These are phyloP conservation scores for Enteromius mattozi DNA, from an alignment of 2,797 vertebrate genomes.

Conservation along the genomic window DNA sequence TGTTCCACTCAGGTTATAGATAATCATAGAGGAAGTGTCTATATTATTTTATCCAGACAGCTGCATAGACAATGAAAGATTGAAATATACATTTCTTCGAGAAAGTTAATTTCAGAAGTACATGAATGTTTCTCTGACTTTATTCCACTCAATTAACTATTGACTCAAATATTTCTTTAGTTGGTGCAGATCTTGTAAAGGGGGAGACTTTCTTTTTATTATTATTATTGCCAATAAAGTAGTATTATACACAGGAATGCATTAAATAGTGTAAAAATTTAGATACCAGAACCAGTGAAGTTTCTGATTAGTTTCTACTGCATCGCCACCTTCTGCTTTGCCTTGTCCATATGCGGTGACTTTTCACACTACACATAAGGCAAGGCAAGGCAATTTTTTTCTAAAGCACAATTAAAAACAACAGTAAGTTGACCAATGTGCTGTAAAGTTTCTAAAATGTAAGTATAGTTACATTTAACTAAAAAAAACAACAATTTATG, in stretches of 20 bases:
- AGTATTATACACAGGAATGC: no score
- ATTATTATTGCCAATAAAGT: no score
- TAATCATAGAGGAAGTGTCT: not conserved
- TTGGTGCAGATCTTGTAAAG: not conserved
- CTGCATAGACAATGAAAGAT: not conserved
- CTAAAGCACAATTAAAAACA: no score
- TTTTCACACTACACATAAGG: not conserved
- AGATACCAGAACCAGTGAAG: not conserved
- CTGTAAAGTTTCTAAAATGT: no score
- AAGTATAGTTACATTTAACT: no score
- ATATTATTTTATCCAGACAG: not conserved
- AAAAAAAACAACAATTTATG: no score
- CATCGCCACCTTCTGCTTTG: not conserved
- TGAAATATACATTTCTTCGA: not conserved
- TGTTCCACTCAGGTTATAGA: conserved; percentile 13
- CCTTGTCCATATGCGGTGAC: not conserved
- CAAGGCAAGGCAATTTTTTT: no score
- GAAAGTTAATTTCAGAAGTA: not conserved
- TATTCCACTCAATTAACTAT: not conserved
- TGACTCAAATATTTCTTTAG: not conserved
- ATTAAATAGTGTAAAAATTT: not conserved
- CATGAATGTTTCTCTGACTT: not conserved
- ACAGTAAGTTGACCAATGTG: no score
- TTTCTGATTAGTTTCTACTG: not conserved
- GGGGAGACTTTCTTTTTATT: no score